These are phyloP conservation scores for Stomorhina lunata DNA, from an alignment of 2,888 invertebrate species.

Conservation along the genomic window DNA sequence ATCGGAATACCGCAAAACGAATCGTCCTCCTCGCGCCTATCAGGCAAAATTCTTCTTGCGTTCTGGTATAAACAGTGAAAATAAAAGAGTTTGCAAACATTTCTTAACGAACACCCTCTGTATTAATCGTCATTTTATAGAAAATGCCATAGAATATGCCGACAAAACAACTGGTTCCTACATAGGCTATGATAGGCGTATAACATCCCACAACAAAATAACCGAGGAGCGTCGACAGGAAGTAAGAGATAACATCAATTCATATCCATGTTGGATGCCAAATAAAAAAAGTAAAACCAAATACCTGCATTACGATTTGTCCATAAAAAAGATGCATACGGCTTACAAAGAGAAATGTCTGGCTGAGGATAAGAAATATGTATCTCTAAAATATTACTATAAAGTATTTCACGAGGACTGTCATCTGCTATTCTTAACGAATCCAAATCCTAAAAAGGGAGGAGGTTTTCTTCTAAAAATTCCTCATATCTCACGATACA, in stretches of 20 bases:
- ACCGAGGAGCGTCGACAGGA: slow-evolving; percentile 46
- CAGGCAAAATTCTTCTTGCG: slow-evolving; percentile 63
- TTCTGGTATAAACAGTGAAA: slow-evolving; percentile 56
- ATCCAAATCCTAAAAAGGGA: slow-evolving; percentile 25
- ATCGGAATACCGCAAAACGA: slow-evolving; percentile 60
- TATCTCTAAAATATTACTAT: slow-evolving; percentile 60
- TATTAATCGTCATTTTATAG: slow-evolving; percentile 57
- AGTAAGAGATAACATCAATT: slow-evolving; percentile 60
- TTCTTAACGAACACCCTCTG: slow-evolving; percentile 64
- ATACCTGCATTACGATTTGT: slow-evolving; percentile 63
- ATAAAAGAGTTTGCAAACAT: slow-evolving; percentile 65
- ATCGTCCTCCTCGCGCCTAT: slow-evolving; percentile 59
- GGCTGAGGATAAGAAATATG: slow-evolving; percentile 42
- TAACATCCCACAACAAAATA: slow-evolving; percentile 54
- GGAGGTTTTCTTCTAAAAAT: slow-evolving; percentile 49
- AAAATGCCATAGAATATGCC: slow-evolving; percentile 61
- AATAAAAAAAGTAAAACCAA: slow-evolving; percentile 64
- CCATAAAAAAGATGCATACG: slow-evolving; percentile 60
- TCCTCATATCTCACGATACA: slow-evolving; percentile 65
- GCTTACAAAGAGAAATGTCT: slow-evolving; percentile 63
- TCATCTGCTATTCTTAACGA: slow-evolving; percentile 61
- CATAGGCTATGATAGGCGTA: slow-evolving; percentile 58
- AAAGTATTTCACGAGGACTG: slow-evolving; percentile 64
- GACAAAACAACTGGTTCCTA: slow-evolving; percentile 66
- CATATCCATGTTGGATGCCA: slow-evolving; percentile 67